Base-by-base conservation (phyloP, 2,113 vertebrate species). In the cat (Felis catus) region DNA sequence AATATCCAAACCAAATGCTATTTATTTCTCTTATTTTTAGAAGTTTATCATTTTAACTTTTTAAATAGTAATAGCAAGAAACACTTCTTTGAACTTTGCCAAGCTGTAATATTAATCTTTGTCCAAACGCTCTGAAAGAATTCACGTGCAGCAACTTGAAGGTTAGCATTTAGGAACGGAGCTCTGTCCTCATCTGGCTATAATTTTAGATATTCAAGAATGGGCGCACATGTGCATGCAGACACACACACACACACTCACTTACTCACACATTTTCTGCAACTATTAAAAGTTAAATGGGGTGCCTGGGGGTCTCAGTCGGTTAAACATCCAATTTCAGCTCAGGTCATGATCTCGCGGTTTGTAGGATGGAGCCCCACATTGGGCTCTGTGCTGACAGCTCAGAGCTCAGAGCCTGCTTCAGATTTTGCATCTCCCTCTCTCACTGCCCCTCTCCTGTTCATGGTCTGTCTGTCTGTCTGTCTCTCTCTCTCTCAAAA, bases 31-130 rank as follows among this genome's bases (percentile, higher is more conserved):
- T 4, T 84, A 33, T 81, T 93, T 95, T 73, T 97, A 97, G 98
- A 98, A 36, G 63, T 96, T 91, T 84, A 90, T 85, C n/a, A 31
- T 76, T 97, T 97, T 95, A 48, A 68, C 29, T 97, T 98, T 96
- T 94, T 71, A 74, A 90, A 94, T 85, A 96, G 36, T 73, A 95
- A 89, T 11, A 21, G 61, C 81, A 95, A 98, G 29, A 97, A 93
- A 96, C 76, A 93, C 88, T 31, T 84, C 16, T 55, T 27, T 95
- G 97, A 93, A 92, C 15, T 83, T 96, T 96, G 81, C 29, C n/a
- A 86, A 80, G 29, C n/a, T 76, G 29, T 61, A 53, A 88, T 78
- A 66, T 36, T 84, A 45, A n/a, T 91, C 80, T 97, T 93, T 97
- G 86, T 82, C 79, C 78, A 95, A 95, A 96, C 98, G 36, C 5